These are phyloP conservation scores for Sesamia inferens DNA, from an alignment of 2,888 invertebrate species.

Conservation along the genomic window DNA sequence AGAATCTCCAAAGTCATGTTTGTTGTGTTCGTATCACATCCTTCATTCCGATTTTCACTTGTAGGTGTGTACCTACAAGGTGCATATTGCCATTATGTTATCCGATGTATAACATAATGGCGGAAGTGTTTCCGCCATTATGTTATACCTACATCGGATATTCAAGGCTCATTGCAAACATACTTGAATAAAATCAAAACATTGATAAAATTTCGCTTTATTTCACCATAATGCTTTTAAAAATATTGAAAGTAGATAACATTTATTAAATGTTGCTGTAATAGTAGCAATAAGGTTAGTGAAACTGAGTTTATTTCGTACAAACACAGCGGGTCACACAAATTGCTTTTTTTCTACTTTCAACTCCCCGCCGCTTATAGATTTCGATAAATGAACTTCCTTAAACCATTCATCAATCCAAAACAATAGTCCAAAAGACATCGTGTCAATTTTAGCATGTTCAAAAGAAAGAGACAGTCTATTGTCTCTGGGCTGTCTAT, in stretches of 20 bases:
- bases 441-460: conserved; percentile 39
- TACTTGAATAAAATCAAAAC: neutral
- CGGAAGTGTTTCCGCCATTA: conserved; percentile 54
- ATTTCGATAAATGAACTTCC: conserved; percentile 13
- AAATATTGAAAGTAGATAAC: neutral
- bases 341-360: neutral
- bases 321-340: neutral
- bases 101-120: too few relatives aligned
- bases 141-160: conserved; percentile 20
- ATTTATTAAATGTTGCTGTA: neutral
- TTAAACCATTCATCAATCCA: conserved; percentile 34
- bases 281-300: neutral
- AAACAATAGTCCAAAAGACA: conserved; percentile 38
- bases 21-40: conserved; percentile 31
- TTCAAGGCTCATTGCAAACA: conserved; percentile 32
- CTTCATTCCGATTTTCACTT: conserved; percentile 45
- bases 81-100: too few relatives aligned
- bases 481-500: conserved; percentile 52
- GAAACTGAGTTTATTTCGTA: neutral
- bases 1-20: conserved; percentile 19
- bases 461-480: conserved; percentile 58
- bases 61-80: too few relatives aligned
- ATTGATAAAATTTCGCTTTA: neutral
- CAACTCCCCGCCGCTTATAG: neutral
- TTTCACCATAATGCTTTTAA: neutral